Evolutionary conservation across 64 coral and sea anemone species (phyloP), one percentile per base, ranked within the genome.

Genomic region (Montipora foliosa): DNA sequence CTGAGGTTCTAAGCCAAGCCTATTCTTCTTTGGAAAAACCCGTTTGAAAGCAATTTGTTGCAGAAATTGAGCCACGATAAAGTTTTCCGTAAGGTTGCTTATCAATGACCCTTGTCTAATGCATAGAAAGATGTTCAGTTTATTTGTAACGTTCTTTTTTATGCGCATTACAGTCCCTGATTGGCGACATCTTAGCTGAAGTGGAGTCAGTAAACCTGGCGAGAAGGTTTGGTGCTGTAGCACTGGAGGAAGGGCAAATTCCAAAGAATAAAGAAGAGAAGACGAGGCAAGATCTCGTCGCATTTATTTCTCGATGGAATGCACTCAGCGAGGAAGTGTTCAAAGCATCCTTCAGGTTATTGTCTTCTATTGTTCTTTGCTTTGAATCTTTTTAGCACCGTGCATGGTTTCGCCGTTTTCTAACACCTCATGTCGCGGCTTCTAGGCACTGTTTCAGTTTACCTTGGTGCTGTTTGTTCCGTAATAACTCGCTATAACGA

Each of bases 191-290:
- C 15, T 86, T 68, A 71, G 19, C 82, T 72, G 17, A 86, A 72
- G 82, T n/a, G 9, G 82, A 86, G 19, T 17, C 62, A 67, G 82
- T 72, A 22, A 71, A 72, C 19, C 66, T 71, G 11, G 66, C 68
- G 4, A 67, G 3, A 5, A 86, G 48, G 45, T 70, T 13, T 72
- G 82, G 82, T 2, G 22, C 68, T 48, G 10, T 19, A 22, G 48
- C 17, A 7, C 49, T 86, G 5, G 16, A 86, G 45, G 66, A 72
- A 24, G n/a, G 82, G 49, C 46, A 72, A 72, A 86, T 86, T 49
- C 44, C 82, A 15, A 71, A 46, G 46, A 86, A 24, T 48, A 86
- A 86, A 72, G 67, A 86, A 9, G 82, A 86, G 45, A 86, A 86
- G 66, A 72, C 44, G 17, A 86, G 66, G 20, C 82, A 86, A 47